phyloP scores from a whole-genome alignment of 53 echinoderm and acorn worm species.

The Actinopyga echinites region DNA sequence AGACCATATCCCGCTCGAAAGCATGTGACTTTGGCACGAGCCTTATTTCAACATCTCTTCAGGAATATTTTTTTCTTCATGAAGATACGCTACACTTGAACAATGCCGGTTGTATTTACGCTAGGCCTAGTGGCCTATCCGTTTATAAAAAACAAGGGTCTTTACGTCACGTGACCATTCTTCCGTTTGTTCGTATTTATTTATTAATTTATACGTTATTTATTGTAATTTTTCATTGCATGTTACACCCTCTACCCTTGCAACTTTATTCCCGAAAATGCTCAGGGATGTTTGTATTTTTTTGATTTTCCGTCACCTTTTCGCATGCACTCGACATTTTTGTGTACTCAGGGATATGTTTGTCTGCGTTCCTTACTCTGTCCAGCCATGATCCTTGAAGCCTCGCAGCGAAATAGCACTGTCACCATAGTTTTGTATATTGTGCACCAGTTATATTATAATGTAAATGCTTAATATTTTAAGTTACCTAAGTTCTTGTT shows the following conservation, averaged over 20 bases:
- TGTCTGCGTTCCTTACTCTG: background rate
- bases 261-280: conserved; percentile 1
- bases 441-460: conserved; percentile 4
- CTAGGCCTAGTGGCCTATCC: too few relatives aligned
- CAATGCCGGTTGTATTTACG: too few relatives aligned
- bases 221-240: too few relatives aligned
- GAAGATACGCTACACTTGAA: too few relatives aligned
- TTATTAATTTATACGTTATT: too few relatives aligned
- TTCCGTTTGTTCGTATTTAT: too few relatives aligned
- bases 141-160: too few relatives aligned
- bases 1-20: too few relatives aligned
- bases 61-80: too few relatives aligned
- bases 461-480: background rate
- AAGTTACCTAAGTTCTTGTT: background rate
- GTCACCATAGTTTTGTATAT: background rate
- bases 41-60: too few relatives aligned
- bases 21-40: too few relatives aligned
- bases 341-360: conserved; percentile 31
- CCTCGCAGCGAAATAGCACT: background rate
- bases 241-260: background rate
- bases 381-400: conserved; percentile 32
- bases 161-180: too few relatives aligned
- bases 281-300: conserved; percentile 18
- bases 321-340: conserved; percentile 19
- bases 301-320: conserved; percentile 23